Base-by-base conservation (phyloP, 1,140 invertebrate genomes). In the Drosophila sucinea region DNA sequence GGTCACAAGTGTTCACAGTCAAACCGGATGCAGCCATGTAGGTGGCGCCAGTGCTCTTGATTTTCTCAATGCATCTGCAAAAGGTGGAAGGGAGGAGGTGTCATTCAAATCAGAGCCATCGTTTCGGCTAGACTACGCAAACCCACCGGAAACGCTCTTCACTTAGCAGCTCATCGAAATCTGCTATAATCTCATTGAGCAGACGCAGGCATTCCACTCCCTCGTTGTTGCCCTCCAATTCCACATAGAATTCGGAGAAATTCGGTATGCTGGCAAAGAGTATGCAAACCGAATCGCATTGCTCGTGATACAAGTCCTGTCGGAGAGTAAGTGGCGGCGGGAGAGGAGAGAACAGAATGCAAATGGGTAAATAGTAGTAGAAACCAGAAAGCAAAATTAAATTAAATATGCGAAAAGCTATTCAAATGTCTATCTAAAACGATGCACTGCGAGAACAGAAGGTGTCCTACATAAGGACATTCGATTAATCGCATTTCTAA, bases 21-120 rank as follows among this genome's bases (percentile, higher is more conserved):
- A 97, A 92, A 33, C 97, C 97, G 95, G 98, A 98, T 17, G 98
- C 98, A 2, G 98, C 98, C 98, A 99, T 99, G 89, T 99, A 99
- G 0, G 97, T 98, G 10, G 97, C 96, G 6, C 98, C 98, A 0
- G 98, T 98, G 67, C 97, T 98, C 92, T 99, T 99, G 81, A 99
- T 99, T 93, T 99, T 99, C 93, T 99, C 98, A 77, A 99, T 97
- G 92, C 96, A 98, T 25, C 91, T 92, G 35, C 40, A 58, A 66
- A 25, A 23, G 23, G n/a, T 40, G 56, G 11, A 6, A 27, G 51
- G 7, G 33, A 44, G 61, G 51, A 60, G 25, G 17, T 25, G 44
- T 27, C 5, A 7, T 23, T 25, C 23, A n/a, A 23, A 25, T 25
- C 44, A 2, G 7, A 25, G 8, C n/a, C 55, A 33, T 33, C 11